Conservation (phyloP, 2,797 vertebrate species). For the Tapera naevia region DNA sequence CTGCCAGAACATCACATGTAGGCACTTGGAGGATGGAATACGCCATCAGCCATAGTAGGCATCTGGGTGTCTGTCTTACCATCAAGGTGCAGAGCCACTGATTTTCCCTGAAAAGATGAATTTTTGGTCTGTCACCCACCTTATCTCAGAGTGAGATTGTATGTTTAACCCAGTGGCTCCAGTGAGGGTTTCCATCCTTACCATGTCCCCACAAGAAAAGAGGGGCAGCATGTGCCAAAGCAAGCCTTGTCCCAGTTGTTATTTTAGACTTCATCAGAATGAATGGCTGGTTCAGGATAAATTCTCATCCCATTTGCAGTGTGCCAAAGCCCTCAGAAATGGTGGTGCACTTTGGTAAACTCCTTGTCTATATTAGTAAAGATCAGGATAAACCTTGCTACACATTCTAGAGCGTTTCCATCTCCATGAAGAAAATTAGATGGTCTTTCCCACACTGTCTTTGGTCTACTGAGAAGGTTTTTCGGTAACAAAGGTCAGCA, state of each 20-base stretch:
- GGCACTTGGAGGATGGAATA: neutral
- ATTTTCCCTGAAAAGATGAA: neutral
- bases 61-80: neutral
- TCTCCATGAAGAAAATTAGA: neutral
- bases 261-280: neutral
- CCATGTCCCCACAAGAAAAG: neutral
- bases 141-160: neutral
- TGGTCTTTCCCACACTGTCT: neutral
- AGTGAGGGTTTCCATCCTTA: neutral
- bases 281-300: neutral
- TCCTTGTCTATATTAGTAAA: neutral
- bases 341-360: neutral
- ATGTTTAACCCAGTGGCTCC: neutral
- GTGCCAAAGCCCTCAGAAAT: neutral
- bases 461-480: neutral
- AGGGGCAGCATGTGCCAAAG: neutral
- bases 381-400: neutral
- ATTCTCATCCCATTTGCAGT: neutral
- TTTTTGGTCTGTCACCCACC: neutral
- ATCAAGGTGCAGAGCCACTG: neutral
- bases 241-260: neutral
- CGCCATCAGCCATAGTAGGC: neutral
- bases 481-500: neutral
- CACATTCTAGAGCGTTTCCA: neutral
- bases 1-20: neutral